Evolutionary conservation across 1,140 invertebrate species (phyloP).

Genomic region (Orchestia grillus): DNA sequence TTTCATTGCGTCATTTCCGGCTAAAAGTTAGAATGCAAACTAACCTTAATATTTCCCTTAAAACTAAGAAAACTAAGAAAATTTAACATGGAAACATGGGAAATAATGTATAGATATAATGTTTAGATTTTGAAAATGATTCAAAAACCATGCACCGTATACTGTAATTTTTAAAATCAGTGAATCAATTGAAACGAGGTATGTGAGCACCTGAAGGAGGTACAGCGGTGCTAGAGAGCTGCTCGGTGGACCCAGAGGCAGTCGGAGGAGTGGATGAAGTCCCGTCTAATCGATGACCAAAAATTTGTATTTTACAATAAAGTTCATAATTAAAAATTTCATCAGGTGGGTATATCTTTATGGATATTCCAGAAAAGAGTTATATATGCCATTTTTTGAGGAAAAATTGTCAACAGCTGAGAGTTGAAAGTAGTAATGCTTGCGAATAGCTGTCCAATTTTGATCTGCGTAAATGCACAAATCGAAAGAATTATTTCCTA

Average conservation of each 20-base stretch:
- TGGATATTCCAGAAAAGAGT: background rate
- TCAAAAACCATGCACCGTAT: no score
- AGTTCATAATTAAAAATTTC: background rate
- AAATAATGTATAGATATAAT: background rate
- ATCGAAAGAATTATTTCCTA: background rate
- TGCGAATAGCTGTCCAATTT: background rate
- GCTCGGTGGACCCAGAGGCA: background rate
- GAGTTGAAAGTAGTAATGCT: background rate
- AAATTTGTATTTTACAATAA: background rate
- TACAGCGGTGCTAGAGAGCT: background rate
- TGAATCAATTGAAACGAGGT: background rate
- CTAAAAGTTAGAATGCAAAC: no score
- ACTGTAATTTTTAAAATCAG: background rate
- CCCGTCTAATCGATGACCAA: background rate
- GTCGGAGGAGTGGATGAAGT: background rate
- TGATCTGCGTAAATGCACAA: background rate
- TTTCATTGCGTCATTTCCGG: no score
- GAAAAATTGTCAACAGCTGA: background rate
- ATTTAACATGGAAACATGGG: no score
- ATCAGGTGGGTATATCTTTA: background rate
- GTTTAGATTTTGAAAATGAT: no score
- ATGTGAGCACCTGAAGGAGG: background rate
- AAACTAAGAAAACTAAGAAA: no score
- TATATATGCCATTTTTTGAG: background rate
- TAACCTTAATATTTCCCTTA: no score